Evolutionary conservation across 1,140 invertebrate species (phyloP), one percentile per base, ranked within the genome.

Genomic region (Littorina saxatilis): DNA sequence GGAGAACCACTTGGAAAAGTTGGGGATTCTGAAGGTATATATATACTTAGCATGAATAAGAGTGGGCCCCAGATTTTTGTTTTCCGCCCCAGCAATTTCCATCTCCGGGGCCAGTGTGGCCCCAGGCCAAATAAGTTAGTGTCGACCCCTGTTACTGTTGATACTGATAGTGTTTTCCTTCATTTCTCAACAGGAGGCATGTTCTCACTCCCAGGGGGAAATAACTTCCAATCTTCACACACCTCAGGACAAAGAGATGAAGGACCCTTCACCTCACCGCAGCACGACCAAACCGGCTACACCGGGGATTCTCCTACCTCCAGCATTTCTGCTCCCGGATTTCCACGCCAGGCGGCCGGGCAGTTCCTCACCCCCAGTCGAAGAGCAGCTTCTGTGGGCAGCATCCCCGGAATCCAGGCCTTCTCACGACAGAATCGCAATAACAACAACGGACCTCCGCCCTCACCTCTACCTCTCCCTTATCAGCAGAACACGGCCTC

Each of bases 281-380:
- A 29, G 35, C 81, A 61, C 29, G 84, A 73, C 63, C 81, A 40
- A 58, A 35, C 17, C 43, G 32, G n/a, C 47, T 79, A 66, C 79
- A 39, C 74, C 32, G 76, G 61, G 76, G 83, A 78, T 29, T 74
- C 83, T 13, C 80, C 83, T 17, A 81, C 83, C 55, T 84, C 83
- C 63, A 79, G 79, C n/a, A 76, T 80, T n/a, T 20, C 43, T 23
- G 43, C 70, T 50, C 43, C 78, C 37, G 52, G 39, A 15, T 27
- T 43, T 20, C 11, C 35, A 50, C 37, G 55, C 0, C 55, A 61
- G 40, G 55, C 76, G 11, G 39, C 58, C 1, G 76, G 76, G 0
- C 76, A 78, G 55, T 78, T 78, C 55, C 55, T 78, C n/a, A 43
- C 76, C 1, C 76, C 76, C 58, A 61, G 35, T 29, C 76, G 76